Evolutionary conservation across 2,113 vertebrate species (phyloP).

Genomic region (Tretioscincus oriximinensis): DNA sequence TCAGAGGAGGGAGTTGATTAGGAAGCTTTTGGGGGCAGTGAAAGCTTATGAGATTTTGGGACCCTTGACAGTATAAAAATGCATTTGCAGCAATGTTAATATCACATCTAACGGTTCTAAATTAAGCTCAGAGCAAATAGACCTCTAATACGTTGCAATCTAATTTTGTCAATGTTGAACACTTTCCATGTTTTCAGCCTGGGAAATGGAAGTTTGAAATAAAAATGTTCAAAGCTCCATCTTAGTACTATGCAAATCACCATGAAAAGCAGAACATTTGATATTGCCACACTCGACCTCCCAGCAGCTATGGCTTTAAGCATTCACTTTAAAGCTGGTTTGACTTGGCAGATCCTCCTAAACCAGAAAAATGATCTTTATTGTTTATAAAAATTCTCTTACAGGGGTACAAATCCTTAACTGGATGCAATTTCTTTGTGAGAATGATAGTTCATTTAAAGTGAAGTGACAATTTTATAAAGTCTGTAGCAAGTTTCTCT

Average conservation of each 20-base stretch:
- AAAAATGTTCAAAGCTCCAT: neutral
- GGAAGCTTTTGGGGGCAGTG: neutral
- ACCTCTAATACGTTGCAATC: neutral
- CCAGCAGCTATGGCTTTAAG: neutral
- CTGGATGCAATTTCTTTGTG: neutral
- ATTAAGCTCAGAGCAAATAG: slow-evolving; percentile 12
- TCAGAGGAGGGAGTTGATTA: slow-evolving; percentile 6
- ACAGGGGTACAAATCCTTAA: neutral
- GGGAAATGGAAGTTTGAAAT: neutral
- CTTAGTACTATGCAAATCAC: neutral
- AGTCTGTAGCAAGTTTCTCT: neutral
- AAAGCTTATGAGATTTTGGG: slow-evolving; percentile 1
- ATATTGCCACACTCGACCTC: neutral
- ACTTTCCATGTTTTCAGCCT: neutral
- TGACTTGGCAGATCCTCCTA: neutral
- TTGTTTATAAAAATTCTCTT: neutral
- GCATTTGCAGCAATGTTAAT: slow-evolving; percentile 19
- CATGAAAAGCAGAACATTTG: neutral
- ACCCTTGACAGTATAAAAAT: neutral
- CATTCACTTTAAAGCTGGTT: neutral
- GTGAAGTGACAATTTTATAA: neutral
- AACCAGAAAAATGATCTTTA: neutral
- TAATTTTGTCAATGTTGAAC: slow-evolving; percentile 5
- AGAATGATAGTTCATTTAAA: neutral
- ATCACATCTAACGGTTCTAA: slow-evolving; percentile 6